phyloP scores from a whole-genome alignment of 2,113 vertebrate species.

The Mixornis gularis region DNA sequence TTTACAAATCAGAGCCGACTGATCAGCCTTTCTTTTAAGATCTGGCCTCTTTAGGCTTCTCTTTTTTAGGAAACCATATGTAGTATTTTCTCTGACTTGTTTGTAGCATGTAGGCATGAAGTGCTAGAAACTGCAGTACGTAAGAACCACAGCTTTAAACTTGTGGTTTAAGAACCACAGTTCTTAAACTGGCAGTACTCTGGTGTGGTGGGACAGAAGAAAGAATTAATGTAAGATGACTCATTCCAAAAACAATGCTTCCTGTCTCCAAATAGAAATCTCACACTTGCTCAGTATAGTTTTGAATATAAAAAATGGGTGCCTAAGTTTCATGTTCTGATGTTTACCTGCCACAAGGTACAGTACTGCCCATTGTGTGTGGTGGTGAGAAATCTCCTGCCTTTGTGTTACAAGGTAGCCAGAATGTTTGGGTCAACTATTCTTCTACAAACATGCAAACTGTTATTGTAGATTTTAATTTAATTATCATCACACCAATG shows the following conservation, averaged over 20 bases:
- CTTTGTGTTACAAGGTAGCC: neutral
- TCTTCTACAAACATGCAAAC: neutral
- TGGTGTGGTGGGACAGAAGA: neutral
- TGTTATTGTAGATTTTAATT: neutral
- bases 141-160: neutral
- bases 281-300: neutral
- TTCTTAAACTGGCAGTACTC: neutral
- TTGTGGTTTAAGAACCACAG: neutral
- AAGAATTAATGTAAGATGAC: neutral
- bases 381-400: neutral
- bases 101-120: neutral
- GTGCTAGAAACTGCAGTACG: neutral
- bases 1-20: neutral
- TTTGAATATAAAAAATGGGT: neutral
- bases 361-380: fast-evolving
- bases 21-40: neutral
- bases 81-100: neutral
- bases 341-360: neutral
- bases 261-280: neutral
- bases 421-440: neutral
- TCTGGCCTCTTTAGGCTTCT: neutral
- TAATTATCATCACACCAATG: neutral
- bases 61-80: neutral
- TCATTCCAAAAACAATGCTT: neutral
- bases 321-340: neutral